Percentiles rank a stretch among this genome's conserved stretches.
Conservation (phyloP, 2,797 vertebrate species). For the Arvicola amphibius region DNA sequence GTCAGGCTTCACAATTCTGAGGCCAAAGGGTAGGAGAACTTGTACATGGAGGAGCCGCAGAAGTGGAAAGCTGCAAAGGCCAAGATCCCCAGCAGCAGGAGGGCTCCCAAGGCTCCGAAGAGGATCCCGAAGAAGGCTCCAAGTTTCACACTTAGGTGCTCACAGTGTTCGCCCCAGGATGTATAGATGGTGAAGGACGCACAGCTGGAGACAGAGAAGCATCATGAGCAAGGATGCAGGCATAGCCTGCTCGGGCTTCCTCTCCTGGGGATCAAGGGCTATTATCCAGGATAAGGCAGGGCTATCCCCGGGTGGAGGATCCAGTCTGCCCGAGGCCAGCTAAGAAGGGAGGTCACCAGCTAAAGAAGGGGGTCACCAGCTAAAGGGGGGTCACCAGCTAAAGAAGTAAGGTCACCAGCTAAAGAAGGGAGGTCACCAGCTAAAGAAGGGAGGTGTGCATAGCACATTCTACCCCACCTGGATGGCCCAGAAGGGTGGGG, state of each 20-base stretch:
- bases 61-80: constrained; percentile 50
- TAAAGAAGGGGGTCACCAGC: too few species aligned
- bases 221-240: not conserved
- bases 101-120: constrained; percentile 83
- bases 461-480: not conserved
- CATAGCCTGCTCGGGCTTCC: not conserved
- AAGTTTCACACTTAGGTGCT: constrained; percentile 81
- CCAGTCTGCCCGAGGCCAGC: not conserved
- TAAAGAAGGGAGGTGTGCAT: not conserved
- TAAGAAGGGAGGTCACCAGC: not conserved
- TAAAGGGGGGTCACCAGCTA: too few species aligned
- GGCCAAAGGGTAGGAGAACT: constrained; percentile 21
- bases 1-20: constrained; percentile 4
- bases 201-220: constrained; percentile 76
- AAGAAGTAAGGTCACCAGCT: too few species aligned
- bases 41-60: not conserved
- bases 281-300: not conserved
- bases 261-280: not conserved
- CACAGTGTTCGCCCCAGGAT: constrained; percentile 58
- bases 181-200: constrained; percentile 84
- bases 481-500: fast-evolving
- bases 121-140: constrained; percentile 84
- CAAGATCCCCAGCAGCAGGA: constrained; percentile 77
- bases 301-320: not conserved
- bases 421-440: not conserved